Evolutionary conservation across 1,140 invertebrate species (phyloP), one percentile per base, ranked within the genome.

Genomic region (Philaenus spumarius): DNA sequence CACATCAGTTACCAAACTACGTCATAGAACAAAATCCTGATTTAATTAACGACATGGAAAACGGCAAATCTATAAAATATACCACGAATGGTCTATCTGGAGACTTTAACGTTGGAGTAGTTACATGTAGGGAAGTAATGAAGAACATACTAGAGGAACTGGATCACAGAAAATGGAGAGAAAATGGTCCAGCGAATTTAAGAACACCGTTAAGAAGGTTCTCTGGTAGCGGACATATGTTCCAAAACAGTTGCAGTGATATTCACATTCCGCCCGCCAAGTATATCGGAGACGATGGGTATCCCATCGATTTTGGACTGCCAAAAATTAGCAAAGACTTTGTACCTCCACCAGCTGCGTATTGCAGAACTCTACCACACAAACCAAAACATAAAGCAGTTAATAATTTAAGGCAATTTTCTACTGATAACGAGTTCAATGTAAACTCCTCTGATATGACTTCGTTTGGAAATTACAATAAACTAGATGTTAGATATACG

Each of bases 261-360:
- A 81, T 84, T n/a, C 82, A 84, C 66, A 68, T 85, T 14, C 83
- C 83, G 66, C 82, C 82, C 0, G 78, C 80, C 0, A 81, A 81
- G 58, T 82, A 82, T 37, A 72, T 89, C 58, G 87, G 87, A 53
- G 79, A 77, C 35, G 86, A 89, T 55, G 86, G 85, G 0, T 89
- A 88, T 68, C 86, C 86, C 0, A 76, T 86, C n/a, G 88, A 92
- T 64, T 90, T 87, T 61, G 88, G 87, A 52, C 71, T 88, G 12
- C 86, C 85, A 1, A 86, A 86, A 66, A 75, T 86, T 23, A 73
- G 77, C 23, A 35, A 73, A 56, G 73, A 78, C 62, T 73, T 75
- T 55, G 57, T 64, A 48, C 65, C 77, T 56, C 69, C 73, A 61
- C 67, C 75, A 64, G 72, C 69, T 35, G 68, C 69, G 35, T 85